phyloP scores from a whole-genome alignment of 2,797 vertebrate genomes.

The Zenarchopterus dispar region DNA sequence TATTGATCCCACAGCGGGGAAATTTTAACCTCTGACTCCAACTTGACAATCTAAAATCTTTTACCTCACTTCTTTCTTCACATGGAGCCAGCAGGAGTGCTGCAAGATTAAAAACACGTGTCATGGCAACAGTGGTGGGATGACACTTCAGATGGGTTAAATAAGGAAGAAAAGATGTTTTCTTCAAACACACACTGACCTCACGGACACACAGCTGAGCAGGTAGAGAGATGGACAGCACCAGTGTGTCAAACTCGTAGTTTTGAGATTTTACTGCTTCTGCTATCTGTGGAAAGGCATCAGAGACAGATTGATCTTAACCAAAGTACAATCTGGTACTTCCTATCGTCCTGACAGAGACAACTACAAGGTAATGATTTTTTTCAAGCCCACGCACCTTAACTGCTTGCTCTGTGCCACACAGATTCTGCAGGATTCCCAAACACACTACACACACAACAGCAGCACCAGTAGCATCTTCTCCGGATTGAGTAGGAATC shows the following conservation, averaged over 20 bases:
- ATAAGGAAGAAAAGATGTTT: background rate
- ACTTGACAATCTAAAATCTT: background rate
- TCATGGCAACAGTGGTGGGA: background rate
- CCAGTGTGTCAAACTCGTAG: conserved; percentile 89
- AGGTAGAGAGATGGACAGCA: conserved; percentile 93
- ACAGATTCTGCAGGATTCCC: conserved; percentile 91
- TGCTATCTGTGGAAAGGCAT: conserved; percentile 82
- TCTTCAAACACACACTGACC: conserved; percentile 76
- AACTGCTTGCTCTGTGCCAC: conserved; percentile 80
- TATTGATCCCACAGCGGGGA: too few species aligned
- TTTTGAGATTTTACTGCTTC: conserved; percentile 83
- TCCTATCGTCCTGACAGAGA: too few species aligned
- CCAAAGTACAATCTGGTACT: background rate
- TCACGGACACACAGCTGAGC: conserved; percentile 94
- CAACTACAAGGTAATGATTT: background rate
- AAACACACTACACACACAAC: conserved; percentile 88
- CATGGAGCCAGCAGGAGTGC: conserved; percentile 82
- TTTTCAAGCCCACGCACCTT: conserved; percentile 74
- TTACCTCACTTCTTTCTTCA: conserved; percentile 81
- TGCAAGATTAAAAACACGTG: conserved; percentile 34
- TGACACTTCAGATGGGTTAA: background rate
- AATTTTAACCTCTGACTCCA: background rate
- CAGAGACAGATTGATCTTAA: background rate
- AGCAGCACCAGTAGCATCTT: background rate
- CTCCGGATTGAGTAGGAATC: conserved; percentile 8